Evolutionary conservation across 2,888 invertebrate species (phyloP), one percentile per base, ranked within the genome.

Genomic region (Pachymerium ferrugineum): DNA sequence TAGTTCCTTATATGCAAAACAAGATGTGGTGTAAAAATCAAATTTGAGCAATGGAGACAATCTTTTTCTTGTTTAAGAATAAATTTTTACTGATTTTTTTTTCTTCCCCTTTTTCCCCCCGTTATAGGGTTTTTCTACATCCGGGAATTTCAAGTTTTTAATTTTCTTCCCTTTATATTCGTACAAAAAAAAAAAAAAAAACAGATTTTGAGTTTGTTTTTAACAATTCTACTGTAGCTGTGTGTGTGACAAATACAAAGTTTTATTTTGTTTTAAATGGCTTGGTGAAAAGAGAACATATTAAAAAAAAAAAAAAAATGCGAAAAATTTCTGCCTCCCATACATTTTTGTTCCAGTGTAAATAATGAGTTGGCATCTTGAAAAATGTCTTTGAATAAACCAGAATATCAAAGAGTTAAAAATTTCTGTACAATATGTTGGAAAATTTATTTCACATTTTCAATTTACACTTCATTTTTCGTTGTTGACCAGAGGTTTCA

Each of bases 331-430:
- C 22, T 19, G 25, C 54, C 54, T 1, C 28, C 22, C 54, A 25
- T 25, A 25, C 28, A 19, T 19, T 54, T 54, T 54, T 54, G 54
- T 54, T 54, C 54, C 54, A 54, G 54, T 54, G 54, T 54, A 54
- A 54, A 54, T 54, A 54, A 54, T 54, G 54, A 54, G 54, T 54
- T 54, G 54, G 54, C 54, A 54, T 54, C 54, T 54, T 54, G 6
- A 54, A n/a, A 54, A 54, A 54, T 54, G 54, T 54, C 54, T 47
- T 47, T 54, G 54, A 54, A 54, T 54, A 54, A 54, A 54, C 54
- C 54, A 54, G 54, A 54, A 54, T 54, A 54, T 54, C 54, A 54
- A 54, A 54, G 54, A 54, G 54, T 54, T 54, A 54, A 2, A 22
- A 19, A 47, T 47, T 19, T 19, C n/a, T 38, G 38, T 16, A 38